Evolutionary conservation across 2,888 invertebrate species (phyloP).

Genomic region (Epinotia brunnichana): DNA sequence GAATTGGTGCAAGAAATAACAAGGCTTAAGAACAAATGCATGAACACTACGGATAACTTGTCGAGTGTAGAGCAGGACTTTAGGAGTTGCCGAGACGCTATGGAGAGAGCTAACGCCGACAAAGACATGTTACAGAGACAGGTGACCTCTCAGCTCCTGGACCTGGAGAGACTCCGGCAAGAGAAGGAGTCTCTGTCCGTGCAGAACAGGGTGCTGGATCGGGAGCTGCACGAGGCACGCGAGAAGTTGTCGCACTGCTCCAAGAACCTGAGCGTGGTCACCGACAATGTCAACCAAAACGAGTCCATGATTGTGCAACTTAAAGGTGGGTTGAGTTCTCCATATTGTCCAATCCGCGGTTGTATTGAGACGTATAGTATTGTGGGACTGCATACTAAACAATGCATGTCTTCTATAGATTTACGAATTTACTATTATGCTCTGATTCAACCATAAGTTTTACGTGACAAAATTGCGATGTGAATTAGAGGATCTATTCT

Average conservation of each 20-base stretch:
- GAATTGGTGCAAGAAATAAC: constrained; percentile 90
- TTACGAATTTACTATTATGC: too few relatives aligned
- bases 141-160: constrained; percentile 87
- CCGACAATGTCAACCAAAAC: constrained; percentile 87
- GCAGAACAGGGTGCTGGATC: constrained; percentile 88
- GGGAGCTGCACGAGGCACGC: constrained; percentile 88
- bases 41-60: constrained; percentile 84
- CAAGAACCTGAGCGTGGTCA: constrained; percentile 86
- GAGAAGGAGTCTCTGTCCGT: constrained; percentile 90
- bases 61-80: constrained; percentile 86
- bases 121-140: constrained; percentile 90
- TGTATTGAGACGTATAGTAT: too few relatives aligned
- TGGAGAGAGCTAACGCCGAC: constrained; percentile 86
- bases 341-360: too few relatives aligned
- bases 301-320: constrained; percentile 87
- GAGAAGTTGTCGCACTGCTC: constrained; percentile 86
- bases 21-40: constrained; percentile 85
- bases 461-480: too few relatives aligned
- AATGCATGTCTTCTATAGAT: too few relatives aligned
- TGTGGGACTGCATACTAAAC: too few relatives aligned
- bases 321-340: constrained; percentile 78
- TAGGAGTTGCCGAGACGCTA: constrained; percentile 85
- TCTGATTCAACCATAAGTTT: too few relatives aligned
- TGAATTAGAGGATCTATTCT: background rate
- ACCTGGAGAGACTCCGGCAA: constrained; percentile 88